Percentiles rank a stretch among this genome's conserved stretches.
These are phyloP conservation scores for Prunella himalayana DNA, from an alignment of 2,113 vertebrate species.

Conservation along the genomic window DNA sequence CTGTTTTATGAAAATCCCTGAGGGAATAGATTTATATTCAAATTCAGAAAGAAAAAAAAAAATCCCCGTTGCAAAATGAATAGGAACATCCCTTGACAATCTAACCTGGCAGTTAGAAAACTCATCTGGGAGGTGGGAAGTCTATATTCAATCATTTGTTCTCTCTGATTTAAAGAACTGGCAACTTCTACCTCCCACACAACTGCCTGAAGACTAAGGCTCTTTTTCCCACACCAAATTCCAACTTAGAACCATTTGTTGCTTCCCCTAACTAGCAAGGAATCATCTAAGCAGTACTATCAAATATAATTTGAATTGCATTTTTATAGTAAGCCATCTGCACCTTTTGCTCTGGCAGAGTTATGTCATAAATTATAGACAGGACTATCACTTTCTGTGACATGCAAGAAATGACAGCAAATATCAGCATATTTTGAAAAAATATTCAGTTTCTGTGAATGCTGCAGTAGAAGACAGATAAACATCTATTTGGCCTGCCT, in stretches of 20 bases:
- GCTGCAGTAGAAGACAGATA: neutral
- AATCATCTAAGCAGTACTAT: neutral
- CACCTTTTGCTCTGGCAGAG: neutral
- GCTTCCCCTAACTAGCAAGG: neutral
- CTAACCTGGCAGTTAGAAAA: neutral
- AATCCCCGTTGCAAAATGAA: neutral
- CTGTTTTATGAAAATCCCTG: neutral
- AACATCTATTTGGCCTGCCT: neutral
- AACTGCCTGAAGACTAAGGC: neutral
- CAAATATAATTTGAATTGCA: neutral
- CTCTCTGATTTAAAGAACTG: neutral
- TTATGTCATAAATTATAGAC: neutral
- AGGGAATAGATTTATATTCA: neutral
- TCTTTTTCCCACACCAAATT: neutral
- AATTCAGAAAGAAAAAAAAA: neutral
- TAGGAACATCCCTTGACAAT: neutral
- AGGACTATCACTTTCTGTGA: neutral
- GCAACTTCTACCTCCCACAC: neutral
- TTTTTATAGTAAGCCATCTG: constrained; percentile 29
- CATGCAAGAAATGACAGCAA: neutral
- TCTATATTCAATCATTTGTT: neutral
- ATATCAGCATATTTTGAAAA: neutral
- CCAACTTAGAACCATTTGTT: neutral
- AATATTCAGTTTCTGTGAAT: neutral
- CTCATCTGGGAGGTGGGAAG: neutral